Evolutionary conservation across 2,797 vertebrate species (phyloP), one percentile per base, ranked within the genome.

Genomic region (Macropodus opercularis): DNA sequence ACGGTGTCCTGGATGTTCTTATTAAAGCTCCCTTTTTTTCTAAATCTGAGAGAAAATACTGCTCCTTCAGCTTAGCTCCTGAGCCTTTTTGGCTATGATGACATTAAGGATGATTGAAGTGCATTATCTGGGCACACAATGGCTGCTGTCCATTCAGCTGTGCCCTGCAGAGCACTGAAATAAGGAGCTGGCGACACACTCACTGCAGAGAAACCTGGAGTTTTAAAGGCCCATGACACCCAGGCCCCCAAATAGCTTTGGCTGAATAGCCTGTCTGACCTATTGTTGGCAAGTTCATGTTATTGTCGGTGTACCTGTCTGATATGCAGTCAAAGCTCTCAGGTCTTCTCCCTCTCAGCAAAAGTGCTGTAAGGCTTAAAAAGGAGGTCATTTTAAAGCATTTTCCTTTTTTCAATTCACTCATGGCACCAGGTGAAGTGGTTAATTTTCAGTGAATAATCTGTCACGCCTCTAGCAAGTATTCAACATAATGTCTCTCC

Each of bases 91-190:
- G 71, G 79, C 83, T 73, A 52, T 61, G 69, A 68, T 87, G 87
- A 89, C 86, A 91, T 90, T 90, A 90, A 89, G 85, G 77, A 89
- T 92, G 89, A 90, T 86, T 90, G 90, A 90, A 85, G 79, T 80
- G 82, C 80, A 88, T 90, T 91, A 90, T 91, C 80, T 80, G 72
- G 53, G 64, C 71, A 78, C 85, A 91, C 86, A 90, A 90, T 89
- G 81, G 81, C 80, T 61, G 72, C 88, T 85, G 87, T 90, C 88
- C 80, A 85, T 88, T 87, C 84, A 79, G 71, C 72, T 79, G 63
- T 64, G 77, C 75, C 69, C 62, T 67, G 77, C 77, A 77, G 71
- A 72, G 65, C 53, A 38, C 58, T 76, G 80, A 71, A 80, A 86
- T 62, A 67, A 64, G 73, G 35, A 74, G 73, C 79, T 57, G 65